phyloP scores from a whole-genome alignment of 2,113 vertebrate species.

The Alouatta palliata region DNA sequence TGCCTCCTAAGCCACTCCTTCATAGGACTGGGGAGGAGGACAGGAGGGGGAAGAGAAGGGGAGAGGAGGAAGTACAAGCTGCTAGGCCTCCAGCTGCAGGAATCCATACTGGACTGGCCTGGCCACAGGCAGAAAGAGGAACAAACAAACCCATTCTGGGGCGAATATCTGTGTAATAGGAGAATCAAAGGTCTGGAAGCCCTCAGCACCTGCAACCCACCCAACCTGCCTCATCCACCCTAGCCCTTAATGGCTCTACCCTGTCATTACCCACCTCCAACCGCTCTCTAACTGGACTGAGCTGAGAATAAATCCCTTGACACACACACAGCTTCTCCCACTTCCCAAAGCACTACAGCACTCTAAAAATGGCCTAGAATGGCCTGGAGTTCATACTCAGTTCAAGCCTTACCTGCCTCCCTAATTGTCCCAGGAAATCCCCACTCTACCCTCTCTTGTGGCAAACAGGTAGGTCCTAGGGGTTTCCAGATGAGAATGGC shows the following conservation, averaged over 20 bases:
- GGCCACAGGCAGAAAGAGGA: not conserved
- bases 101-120: not conserved
- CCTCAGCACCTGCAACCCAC: not conserved
- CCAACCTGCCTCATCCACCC: not conserved
- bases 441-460: not conserved
- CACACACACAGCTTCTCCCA: not conserved
- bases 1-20: not conserved
- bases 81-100: not conserved
- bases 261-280: not conserved
- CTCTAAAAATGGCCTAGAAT: not conserved
- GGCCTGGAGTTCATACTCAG: not conserved
- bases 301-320: not conserved
- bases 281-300: not conserved
- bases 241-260: not conserved
- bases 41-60: not conserved
- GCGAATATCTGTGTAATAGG: not conserved
- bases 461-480: not conserved
- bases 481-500: not conserved
- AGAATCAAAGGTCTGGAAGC: not conserved
- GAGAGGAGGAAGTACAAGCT: not conserved
- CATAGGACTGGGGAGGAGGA: not conserved
- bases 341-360: not conserved
- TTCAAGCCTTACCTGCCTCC: not conserved
- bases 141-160: not conserved
- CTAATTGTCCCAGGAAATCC: slow-evolving; percentile 15